Conservation (phyloP, 1,140 invertebrate species). For the Cotesia chilonis region DNA sequence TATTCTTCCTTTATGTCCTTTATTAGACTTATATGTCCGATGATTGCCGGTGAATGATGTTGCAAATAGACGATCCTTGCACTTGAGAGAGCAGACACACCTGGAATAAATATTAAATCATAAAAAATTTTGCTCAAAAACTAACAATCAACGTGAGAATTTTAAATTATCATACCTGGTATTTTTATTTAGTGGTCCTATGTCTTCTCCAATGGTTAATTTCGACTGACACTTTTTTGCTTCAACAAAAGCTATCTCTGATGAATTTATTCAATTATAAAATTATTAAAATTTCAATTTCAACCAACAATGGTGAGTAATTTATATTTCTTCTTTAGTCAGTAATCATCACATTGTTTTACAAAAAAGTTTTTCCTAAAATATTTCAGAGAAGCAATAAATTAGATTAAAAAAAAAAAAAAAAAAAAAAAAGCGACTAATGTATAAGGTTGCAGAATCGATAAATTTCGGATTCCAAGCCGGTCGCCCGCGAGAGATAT, state of each 20-base stretch:
- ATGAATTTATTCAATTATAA: no score
- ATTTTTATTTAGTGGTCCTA: slow-evolving; percentile 48
- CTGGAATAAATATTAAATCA: background rate
- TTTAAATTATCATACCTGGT: background rate
- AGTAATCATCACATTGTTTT: no score
- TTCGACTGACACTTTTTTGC: background rate
- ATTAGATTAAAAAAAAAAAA: background rate
- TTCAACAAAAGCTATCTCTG: background rate
- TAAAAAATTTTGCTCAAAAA: background rate
- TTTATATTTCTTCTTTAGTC: no score
- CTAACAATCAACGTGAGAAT: background rate
- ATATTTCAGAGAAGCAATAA: slow-evolving; percentile 13
- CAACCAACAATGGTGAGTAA: no score
- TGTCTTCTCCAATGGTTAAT: slow-evolving; percentile 27
- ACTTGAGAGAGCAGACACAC: background rate
- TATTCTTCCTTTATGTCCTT: slow-evolving; percentile 17
- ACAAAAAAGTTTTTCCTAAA: no score
- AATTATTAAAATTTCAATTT: no score
- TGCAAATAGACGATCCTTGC: slow-evolving; percentile 6
- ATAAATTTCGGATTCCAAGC: slow-evolving; percentile 53
- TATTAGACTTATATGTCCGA: background rate
- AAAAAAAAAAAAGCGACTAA: slow-evolving; percentile 21
- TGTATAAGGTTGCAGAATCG: slow-evolving; percentile 21
- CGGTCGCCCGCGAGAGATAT: slow-evolving; percentile 49
- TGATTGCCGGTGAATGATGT: slow-evolving; percentile 15